A percentile compares a stretch with the other conserved stretches of the same genome.
phyloP scores from a whole-genome alignment of 2,888 invertebrate genomes.

The Augiades crinisus region DNA sequence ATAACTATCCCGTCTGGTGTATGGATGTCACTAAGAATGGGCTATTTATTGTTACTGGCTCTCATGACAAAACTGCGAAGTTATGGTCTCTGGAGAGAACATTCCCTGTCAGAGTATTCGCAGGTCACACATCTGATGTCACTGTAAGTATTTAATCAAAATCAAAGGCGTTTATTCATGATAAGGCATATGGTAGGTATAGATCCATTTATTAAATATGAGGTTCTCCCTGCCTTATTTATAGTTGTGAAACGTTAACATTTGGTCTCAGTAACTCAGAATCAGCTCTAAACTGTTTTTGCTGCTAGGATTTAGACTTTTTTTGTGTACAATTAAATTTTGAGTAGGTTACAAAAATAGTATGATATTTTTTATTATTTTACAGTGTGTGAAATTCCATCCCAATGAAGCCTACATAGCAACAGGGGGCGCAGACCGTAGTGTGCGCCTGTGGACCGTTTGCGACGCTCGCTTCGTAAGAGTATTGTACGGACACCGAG shows the following conservation, averaged over 20 bases:
- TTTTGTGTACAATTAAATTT: too few relatives aligned
- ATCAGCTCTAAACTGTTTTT: too few relatives aligned
- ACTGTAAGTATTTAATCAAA: slow-evolving; percentile 83
- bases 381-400: slow-evolving; percentile 92
- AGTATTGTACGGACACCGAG: slow-evolving; percentile 89
- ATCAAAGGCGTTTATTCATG: too few relatives aligned
- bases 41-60: slow-evolving; percentile 88
- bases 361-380: slow-evolving; percentile 14
- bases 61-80: slow-evolving; percentile 89
- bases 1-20: slow-evolving; percentile 95
- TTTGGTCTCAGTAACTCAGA: too few relatives aligned
- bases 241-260: too few relatives aligned
- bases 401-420: slow-evolving; percentile 95
- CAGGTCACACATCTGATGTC: slow-evolving; percentile 94
- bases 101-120: slow-evolving; percentile 91
- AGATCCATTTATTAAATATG: too few relatives aligned
- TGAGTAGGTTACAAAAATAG: too few relatives aligned
- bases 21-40: slow-evolving; percentile 85
- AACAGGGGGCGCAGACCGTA: slow-evolving; percentile 94
- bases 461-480: slow-evolving; percentile 91
- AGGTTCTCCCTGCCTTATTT: too few relatives aligned
- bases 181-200: too few relatives aligned
- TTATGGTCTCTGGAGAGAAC: slow-evolving; percentile 92
- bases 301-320: too few relatives aligned
- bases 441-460: slow-evolving; percentile 93